Evolutionary conservation across 2,113 vertebrate species (phyloP), one percentile per base, ranked within the genome.

Genomic region (Serilophus lunatus): DNA sequence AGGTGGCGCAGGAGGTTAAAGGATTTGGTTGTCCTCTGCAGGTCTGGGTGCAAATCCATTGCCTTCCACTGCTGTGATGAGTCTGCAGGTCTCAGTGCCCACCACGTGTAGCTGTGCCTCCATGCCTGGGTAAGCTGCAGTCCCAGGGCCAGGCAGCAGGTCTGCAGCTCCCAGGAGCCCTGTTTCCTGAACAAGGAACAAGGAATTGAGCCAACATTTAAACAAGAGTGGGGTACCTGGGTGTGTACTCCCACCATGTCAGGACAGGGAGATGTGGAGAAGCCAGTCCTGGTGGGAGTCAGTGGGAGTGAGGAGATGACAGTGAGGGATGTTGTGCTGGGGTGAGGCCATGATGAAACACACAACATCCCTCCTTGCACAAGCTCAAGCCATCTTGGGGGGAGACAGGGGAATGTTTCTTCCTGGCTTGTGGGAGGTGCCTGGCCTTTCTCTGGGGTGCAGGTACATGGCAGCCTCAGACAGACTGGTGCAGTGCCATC

Each of bases 1-100:
- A 95, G 93, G 93, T 96, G 96, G 95, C 96, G 93, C 93, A 97
- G 94, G 94, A 89, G 91, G 74, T 93, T 38, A 92, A 95, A 95
- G 91, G 91, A 95, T 95, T 82, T 49, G 25, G 16, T 61, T 35
- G 22, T 40, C 38, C 38, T 31, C 44, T 2, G 3, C 53, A 13
- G 70, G 40, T 42, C 61, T 51, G 86, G 93, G 86, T 76, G 86
- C 81, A 22, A n/a, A 29, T 18, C 4, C 44, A 5, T 64, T 26
- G n/a, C 36, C 31, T 61, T 20, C n/a, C 89, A 89, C 87, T 76
- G 54, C 86, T 95, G 94, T 50, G 23, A 76, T 82, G 91, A 91
- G 84, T 42, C 20, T 69, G 19, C 33, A 54, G 94, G 81, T 23
- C 96, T 91, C 78, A 91, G 84, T 35, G 17, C 29, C 14, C 57